Evolutionary conservation across 64 coral and sea anemone genomes (phyloP).

Genomic region (Montipora sp.): DNA sequence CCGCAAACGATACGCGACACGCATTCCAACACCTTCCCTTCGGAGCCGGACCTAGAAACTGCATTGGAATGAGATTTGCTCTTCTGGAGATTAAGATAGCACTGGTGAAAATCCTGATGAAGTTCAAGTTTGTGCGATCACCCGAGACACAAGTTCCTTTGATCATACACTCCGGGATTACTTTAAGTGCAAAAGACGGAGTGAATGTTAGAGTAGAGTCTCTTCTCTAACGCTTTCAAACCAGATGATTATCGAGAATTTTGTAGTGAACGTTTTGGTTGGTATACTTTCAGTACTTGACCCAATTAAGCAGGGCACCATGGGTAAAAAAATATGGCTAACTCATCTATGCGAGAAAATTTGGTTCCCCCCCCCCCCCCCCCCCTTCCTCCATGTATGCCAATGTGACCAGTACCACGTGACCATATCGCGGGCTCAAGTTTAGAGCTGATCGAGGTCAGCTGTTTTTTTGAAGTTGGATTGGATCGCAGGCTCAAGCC

Average conservation of each 20-base stretch:
- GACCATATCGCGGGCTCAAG: no score
- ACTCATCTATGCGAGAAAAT: no score
- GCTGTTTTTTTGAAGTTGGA: no score
- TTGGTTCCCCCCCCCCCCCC: no score
- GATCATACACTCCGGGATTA: slow-evolving; percentile 3
- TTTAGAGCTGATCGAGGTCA: no score
- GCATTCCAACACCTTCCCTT: slow-evolving; percentile 60
- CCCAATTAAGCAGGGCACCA: no score
- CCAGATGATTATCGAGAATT: background rate
- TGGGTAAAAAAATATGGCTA: no score
- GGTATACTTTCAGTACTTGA: no score
- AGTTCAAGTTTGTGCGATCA: slow-evolving; percentile 55
- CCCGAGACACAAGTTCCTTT: slow-evolving; percentile 71
- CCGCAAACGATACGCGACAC: background rate
- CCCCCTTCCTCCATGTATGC: no score
- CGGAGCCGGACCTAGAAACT: slow-evolving; percentile 60
- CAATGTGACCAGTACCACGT: no score
- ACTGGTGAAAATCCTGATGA: slow-evolving; percentile 47
- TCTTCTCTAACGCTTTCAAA: background rate
- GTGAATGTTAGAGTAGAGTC: slow-evolving; percentile 34
- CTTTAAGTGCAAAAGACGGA: slow-evolving; percentile 25
- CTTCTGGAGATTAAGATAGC: slow-evolving; percentile 65
- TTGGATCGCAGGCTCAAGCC: no score
- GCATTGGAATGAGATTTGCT: slow-evolving; percentile 69
- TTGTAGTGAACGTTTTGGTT: no score